Evolutionary conservation across 2,113 vertebrate species (phyloP), one percentile per base, ranked within the genome.

Genomic region (Sceloporus tristichus): DNA sequence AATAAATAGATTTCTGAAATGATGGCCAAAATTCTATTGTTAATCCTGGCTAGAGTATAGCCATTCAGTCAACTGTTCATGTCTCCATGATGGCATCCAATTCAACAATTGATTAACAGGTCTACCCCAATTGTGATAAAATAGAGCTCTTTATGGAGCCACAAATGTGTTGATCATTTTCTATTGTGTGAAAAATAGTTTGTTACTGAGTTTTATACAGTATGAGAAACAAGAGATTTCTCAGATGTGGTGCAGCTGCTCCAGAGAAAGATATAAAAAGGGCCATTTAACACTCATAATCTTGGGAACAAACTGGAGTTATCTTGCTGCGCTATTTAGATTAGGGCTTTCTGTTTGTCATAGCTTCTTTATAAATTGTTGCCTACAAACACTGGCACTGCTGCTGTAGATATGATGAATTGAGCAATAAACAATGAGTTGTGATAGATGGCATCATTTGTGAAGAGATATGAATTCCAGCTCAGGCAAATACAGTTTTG

Each of bases 391-490:
- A 4, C 70, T 77, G 88, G 38, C 90, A 5, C 4, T 1, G 48
- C 85, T 53, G 66, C 87, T 25, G 3, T 73, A 71, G 78, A 91
- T 82, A 85, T 48, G 85, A 90, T 71, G 83, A 92, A 91, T 92
- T 88, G 90, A 90, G 59, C 53, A 84, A 89, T 70, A 89, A 88
- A 87, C 66, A 89, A 9, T 82, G 79, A 83, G 40, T 40, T n/a
- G 74, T 9, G 73, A 38, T 54, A 38, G 23, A 23, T n/a, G 82
- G 21, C 2, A 82, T 21, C 1, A 18, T 14, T 88, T 93, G 79
- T 83, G 40, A 82, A 48, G 54, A 89, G 54, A 29, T 85, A 54
- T 80, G 42, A 56, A 86, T 88, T 77, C 42, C 66, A 65, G 65
- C 0, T 62, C 29, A 82, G 48, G 25, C 9, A 71, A 48, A 77